These are phyloP conservation scores for Noctua comes DNA, from an alignment of 2,888 invertebrate species.

Conservation along the genomic window DNA sequence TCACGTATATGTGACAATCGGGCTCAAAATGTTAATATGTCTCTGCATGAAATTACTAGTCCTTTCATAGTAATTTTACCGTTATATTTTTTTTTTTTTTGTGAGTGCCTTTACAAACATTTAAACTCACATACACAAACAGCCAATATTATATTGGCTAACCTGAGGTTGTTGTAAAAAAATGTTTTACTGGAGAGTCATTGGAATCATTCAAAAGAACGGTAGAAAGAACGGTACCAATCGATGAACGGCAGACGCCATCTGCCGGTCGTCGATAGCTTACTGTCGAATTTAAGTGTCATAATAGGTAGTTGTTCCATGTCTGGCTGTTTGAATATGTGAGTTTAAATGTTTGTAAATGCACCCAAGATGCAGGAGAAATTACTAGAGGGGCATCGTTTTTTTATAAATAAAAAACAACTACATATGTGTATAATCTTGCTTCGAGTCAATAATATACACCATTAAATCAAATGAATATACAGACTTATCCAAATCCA, in stretches of 20 bases:
- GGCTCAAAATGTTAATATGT: not conserved
- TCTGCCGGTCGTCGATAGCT: not conserved
- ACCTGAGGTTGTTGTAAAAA: not conserved
- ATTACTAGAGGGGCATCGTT: not conserved
- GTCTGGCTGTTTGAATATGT: not conserved
- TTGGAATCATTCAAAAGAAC: not conserved
- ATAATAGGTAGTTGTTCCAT: not conserved
- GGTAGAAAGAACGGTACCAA: too few relatives aligned
- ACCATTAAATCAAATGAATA: constrained; percentile 15
- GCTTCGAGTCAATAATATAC: constrained; percentile 17
- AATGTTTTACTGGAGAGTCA: not conserved
- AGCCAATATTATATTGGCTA: not conserved
- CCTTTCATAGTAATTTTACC: not conserved
- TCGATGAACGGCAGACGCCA: not conserved
- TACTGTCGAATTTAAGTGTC: not conserved
- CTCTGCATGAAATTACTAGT: not conserved
- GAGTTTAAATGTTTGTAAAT: not conserved
- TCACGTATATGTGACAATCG: too few relatives aligned
- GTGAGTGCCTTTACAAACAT: not conserved
- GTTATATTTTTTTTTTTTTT: not conserved
- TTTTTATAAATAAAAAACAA: not conserved
- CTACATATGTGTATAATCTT: not conserved
- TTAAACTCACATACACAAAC: not conserved
- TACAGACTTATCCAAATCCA: constrained; percentile 86
- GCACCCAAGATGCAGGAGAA: not conserved